Percentiles rank a stretch among this genome's conserved stretches.
phyloP scores from a whole-genome alignment of 2,797 vertebrate genomes.

The Glossophaga mutica region DNA sequence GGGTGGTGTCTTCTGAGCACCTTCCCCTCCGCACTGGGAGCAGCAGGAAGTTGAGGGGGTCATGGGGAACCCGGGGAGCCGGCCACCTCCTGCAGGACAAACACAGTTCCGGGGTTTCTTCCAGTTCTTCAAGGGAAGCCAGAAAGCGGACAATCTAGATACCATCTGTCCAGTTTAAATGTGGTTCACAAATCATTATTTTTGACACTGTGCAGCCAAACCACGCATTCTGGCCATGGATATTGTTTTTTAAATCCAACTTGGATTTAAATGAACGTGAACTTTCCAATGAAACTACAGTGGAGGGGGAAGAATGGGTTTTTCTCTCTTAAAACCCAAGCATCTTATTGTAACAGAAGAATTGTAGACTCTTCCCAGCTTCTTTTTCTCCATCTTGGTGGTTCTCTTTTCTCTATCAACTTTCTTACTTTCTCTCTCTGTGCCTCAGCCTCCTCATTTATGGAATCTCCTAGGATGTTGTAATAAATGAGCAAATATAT shows the following conservation, averaged over 20 bases:
- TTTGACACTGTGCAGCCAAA: background rate
- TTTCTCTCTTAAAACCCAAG: background rate
- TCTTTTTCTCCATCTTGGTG: background rate
- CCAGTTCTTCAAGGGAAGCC: background rate
- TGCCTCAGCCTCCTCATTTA: background rate
- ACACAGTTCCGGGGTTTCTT: background rate
- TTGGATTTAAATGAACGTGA: background rate
- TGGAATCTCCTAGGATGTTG: background rate
- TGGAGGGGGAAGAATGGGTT: background rate
- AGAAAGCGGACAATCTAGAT: background rate
- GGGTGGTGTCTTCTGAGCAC: background rate
- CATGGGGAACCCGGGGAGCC: background rate
- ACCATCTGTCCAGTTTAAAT: background rate
- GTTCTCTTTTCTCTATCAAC: background rate
- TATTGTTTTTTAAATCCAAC: background rate
- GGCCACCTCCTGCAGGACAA: background rate
- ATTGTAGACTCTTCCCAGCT: background rate
- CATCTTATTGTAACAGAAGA: background rate
- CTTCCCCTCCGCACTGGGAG: background rate
- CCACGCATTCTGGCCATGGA: background rate
- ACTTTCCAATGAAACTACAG: background rate
- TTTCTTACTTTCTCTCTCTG: slow-evolving; percentile 26
- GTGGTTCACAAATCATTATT: background rate
- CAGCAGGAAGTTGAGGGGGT: background rate
- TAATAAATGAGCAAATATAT: background rate